Conservation (phyloP, 2,113 vertebrate genomes). For the Strix uralensis region DNA sequence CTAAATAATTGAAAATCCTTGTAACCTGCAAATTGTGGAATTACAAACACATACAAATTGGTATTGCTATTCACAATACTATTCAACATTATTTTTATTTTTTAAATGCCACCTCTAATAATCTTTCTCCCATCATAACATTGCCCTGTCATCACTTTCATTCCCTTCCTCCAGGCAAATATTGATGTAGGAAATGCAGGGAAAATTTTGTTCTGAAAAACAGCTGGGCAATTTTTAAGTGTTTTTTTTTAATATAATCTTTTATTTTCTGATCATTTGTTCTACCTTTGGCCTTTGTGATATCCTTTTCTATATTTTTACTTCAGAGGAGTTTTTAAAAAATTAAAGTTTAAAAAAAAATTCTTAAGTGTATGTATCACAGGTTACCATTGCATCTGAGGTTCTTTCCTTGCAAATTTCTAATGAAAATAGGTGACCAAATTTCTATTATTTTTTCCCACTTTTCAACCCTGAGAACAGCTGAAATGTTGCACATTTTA, state of each 20-base stretch:
- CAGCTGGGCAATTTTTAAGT: not conserved
- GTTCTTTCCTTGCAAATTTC: not conserved
- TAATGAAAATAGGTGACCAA: not conserved
- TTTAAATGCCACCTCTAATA: not conserved
- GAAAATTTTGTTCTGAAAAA: not conserved
- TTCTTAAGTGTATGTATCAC: not conserved
- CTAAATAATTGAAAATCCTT: not conserved
- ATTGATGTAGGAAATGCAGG: not conserved
- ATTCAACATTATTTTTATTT: not conserved
- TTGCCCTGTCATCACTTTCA: slow-evolving; percentile 15
- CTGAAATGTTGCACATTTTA: not conserved
- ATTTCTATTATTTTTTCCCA: not conserved
- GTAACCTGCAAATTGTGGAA: not conserved
- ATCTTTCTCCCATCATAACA: not conserved
- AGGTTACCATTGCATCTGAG: not conserved
- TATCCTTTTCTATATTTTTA: not conserved
- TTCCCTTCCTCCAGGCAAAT: slow-evolving; percentile 31
- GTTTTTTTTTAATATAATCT: not conserved
- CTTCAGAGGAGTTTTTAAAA: not conserved
- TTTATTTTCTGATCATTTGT: not conserved
- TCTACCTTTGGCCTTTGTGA: not conserved
- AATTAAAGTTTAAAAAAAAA: not conserved
- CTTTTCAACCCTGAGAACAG: not conserved
- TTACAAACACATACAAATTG: not conserved
- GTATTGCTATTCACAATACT: not conserved